A percentile compares a stretch with the other conserved stretches of the same genome.
Evolutionary conservation across 2,888 invertebrate species (phyloP).

Genomic region (Aphidoletes aphidimyza): DNA sequence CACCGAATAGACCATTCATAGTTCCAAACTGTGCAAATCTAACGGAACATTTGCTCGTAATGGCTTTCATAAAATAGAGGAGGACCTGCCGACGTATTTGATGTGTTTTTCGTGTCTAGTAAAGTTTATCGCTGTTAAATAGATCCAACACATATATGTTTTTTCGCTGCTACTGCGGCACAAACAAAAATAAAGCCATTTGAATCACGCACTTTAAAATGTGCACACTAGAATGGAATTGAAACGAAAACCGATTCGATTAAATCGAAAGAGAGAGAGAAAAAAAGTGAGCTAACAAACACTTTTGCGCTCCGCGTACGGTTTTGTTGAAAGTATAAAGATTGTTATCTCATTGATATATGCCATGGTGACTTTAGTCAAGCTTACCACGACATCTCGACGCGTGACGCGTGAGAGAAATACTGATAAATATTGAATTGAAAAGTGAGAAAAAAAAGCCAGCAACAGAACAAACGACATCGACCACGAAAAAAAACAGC

Average conservation of each 20-base stretch:
- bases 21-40: too few species aligned
- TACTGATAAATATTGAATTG: conserved; percentile 17
- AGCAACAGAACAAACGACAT: too few species aligned
- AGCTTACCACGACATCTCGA: not conserved
- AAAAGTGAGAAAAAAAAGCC: not conserved
- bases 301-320: not conserved
- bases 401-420: conserved; percentile 48
- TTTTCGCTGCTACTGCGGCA: too few species aligned
- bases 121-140: not conserved
- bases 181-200: not conserved
- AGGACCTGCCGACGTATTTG: not conserved
- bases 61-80: too few species aligned
- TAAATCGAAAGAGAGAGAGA: too few species aligned
- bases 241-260: conserved; percentile 4
- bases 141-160: not conserved
- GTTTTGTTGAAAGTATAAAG: not conserved
- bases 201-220: not conserved
- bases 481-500: too few species aligned
- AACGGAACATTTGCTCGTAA: too few species aligned
- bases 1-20: too few species aligned
- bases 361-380: conserved; percentile 14
- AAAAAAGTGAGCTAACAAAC: too few species aligned
- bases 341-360: conserved; percentile 47
- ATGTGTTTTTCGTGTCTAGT: conserved; percentile 8
- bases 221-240: not conserved